A percentile compares a stretch with the other conserved stretches of the same genome.
Conservation (phyloP, 2,113 vertebrate species). For the Bettongia penicillata region DNA sequence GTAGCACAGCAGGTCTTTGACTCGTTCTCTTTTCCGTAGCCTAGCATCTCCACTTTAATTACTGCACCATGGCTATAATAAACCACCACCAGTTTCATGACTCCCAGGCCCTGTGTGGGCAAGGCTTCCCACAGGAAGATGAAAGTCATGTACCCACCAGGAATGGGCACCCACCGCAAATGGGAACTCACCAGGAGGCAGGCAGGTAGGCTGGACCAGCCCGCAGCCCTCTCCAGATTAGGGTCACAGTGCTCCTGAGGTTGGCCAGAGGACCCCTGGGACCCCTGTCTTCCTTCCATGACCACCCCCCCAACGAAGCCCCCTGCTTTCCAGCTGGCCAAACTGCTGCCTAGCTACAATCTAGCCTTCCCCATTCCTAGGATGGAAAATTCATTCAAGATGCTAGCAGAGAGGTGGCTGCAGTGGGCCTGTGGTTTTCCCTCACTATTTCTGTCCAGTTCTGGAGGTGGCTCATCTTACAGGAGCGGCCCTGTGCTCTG, state of each 20-base stretch:
- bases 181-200: constrained; percentile 33
- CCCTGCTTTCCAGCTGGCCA: not conserved
- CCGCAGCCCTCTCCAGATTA: constrained; percentile 1
- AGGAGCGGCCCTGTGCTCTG: not conserved
- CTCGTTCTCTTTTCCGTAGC: constrained; percentile 25
- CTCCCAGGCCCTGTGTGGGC: constrained; percentile 41
- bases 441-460: constrained; percentile 46
- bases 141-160: constrained; percentile 44
- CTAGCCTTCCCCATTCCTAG: not conserved
- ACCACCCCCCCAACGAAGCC: not conserved
- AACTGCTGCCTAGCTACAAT: not conserved
- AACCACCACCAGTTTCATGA: constrained; percentile 53
- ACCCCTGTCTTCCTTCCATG: not conserved
- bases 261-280: not conserved
- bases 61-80: constrained; percentile 52
- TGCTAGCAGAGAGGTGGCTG: constrained; percentile 53
- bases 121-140: not conserved
- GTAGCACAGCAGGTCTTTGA: not conserved
- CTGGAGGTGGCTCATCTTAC: constrained; percentile 1
- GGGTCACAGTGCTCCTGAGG: not conserved
- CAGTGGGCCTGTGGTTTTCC: constrained; percentile 51
- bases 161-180: not conserved
- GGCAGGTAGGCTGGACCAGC: constrained; percentile 7
- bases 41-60: constrained; percentile 60
- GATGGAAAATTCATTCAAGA: constrained; percentile 53